These are phyloP conservation scores for Cybosia mesomella DNA, from an alignment of 2,888 invertebrate species.

Conservation along the genomic window DNA sequence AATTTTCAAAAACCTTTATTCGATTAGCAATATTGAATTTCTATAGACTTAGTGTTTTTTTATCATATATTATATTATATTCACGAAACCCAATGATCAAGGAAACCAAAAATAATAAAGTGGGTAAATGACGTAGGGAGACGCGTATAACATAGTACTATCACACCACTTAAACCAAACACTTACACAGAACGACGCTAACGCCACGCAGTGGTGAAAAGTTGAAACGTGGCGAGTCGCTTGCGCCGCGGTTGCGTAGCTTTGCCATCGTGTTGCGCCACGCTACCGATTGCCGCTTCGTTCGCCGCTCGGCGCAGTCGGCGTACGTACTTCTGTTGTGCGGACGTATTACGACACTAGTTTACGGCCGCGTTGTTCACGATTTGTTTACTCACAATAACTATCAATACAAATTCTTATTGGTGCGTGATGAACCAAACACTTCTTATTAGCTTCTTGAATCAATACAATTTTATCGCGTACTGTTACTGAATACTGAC, in stretches of 20 bases:
- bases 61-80: not conserved
- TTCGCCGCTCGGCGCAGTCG: conserved; percentile 57
- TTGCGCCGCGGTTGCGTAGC: conserved; percentile 52
- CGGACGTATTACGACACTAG: conserved; percentile 65
- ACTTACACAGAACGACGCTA: conserved; percentile 31
- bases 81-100: not conserved
- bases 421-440: conserved; percentile 79
- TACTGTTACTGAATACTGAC: conserved; percentile 64
- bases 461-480: conserved; percentile 53
- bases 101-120: not conserved
- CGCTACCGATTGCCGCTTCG: conserved; percentile 52
- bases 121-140: conserved; percentile 42
- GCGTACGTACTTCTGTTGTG: conserved; percentile 61
- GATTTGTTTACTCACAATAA: conserved; percentile 80
- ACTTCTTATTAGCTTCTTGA: conserved; percentile 57
- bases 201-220: conserved; percentile 70
- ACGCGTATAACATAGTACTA: conserved; percentile 26
- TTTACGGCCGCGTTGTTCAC: conserved; percentile 67
- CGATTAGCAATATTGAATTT: not conserved
- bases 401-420: conserved; percentile 72
- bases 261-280: conserved; percentile 60
- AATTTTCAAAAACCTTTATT: too few relatives aligned
- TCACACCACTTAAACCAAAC: conserved; percentile 50
- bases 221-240: conserved; percentile 56
- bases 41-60: not conserved